phyloP scores from a whole-genome alignment of 1,140 invertebrate species.

The Nebria ingens region DNA sequence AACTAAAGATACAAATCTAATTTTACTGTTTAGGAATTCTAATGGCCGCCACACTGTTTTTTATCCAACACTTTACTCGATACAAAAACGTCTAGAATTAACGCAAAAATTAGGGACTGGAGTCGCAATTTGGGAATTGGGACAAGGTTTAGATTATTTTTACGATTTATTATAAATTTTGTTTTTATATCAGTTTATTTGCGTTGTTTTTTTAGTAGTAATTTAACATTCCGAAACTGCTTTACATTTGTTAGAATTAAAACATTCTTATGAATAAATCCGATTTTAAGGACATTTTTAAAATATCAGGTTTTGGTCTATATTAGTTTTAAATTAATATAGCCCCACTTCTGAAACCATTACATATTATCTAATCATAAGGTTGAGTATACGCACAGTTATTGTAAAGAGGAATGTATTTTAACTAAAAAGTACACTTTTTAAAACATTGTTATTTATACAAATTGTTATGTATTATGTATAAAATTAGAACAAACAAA shows the following conservation, averaged over 20 bases:
- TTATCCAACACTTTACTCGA: constrained; percentile 81
- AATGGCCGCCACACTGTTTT: constrained; percentile 60
- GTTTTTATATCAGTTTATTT: constrained; percentile 5
- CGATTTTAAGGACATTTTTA: no score
- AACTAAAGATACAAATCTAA: constrained; percentile 7
- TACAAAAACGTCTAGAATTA: constrained; percentile 67
- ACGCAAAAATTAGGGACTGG: constrained; percentile 70
- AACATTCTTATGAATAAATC: no score
- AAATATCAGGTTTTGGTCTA: no score
- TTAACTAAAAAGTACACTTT: background rate
- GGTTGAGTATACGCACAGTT: no score
- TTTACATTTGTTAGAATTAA: no score
- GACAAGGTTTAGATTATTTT: constrained; percentile 91
- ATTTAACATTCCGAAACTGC: background rate
- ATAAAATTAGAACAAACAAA: no score
- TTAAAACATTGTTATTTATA: background rate
- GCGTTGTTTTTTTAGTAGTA: background rate
- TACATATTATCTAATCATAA: no score
- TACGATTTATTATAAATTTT: constrained; percentile 74
- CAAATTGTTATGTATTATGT: background rate
- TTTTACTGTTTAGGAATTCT: constrained; percentile 15
- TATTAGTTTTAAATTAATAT: no score
- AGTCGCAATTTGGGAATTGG: constrained; percentile 89
- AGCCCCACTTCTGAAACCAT: no score
- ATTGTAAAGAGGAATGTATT: background rate